Evolutionary conservation across 2,888 invertebrate species (phyloP), one percentile per base, ranked within the genome.

Genomic region (Andrena chrysosceles): DNA sequence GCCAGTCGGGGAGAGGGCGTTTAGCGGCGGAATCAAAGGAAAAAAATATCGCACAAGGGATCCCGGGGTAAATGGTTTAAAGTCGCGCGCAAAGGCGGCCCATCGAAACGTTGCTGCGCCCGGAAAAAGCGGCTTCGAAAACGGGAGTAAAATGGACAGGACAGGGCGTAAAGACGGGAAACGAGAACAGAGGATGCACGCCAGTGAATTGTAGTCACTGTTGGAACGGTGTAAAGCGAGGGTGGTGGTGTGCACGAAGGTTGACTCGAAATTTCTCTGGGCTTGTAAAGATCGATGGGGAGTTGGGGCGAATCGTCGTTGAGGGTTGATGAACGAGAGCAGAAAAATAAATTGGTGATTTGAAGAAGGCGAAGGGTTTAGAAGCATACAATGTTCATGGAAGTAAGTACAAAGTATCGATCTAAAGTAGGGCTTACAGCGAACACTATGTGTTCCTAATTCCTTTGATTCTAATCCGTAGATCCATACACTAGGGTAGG

Each of bases 171-270:
- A 85, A 81, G 73, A 64, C 83, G 75, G 60, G 73, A 74, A 85
- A 66, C 85, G 87, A 13, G 88, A 90, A 90, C 85, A 80, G 74
- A 81, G 86, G 85, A 85, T 52, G 48, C 66, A 88, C 83, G 77
- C 76, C 77, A 42, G 87, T 86, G 84, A 88, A 78, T 87, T 29
- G 48, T 72, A 66, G 69, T 54, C 33, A 31, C 29, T 29, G 70
- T 48, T 56, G 29, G n/a, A 52, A 35, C 63, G 63, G 62, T 60
- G 73, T 60, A 52, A 62, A 63, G 33, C 35, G 69, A 31, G 49
- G 64, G 63, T 33, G 68, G 54, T 16, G 35, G 29, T 29, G 42
- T 8, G 20, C 31, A 26, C 42, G 26, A 16, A 23, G 56, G 56
- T 31, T 62, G 67, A 72, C 72, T 72, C 54, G 72, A 67, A 67